These are phyloP conservation scores for Sinosuthora webbiana DNA, from an alignment of 2,113 vertebrate species.

Conservation along the genomic window DNA sequence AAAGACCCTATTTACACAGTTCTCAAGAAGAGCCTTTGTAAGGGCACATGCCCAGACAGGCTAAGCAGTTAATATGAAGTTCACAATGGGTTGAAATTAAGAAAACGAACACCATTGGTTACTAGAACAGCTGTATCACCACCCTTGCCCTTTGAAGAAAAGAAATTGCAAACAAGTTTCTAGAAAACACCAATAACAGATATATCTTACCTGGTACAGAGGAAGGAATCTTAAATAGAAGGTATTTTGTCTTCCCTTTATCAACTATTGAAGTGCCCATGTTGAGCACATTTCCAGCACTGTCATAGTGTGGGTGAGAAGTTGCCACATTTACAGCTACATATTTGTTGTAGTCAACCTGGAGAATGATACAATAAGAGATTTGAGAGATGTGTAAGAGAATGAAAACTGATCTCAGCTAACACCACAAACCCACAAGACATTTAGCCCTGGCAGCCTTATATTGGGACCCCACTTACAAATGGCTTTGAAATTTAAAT, in stretches of 20 bases:
- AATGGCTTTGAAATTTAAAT: neutral
- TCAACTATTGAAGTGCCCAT: constrained; percentile 89
- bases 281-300: constrained; percentile 86
- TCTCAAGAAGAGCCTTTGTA: neutral
- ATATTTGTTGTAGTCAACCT: constrained; percentile 90
- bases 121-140: neutral
- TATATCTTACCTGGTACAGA: constrained; percentile 72
- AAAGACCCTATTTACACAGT: neutral
- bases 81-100: neutral
- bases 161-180: neutral
- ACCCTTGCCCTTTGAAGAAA: neutral
- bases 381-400: neutral
- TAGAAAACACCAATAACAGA: neutral
- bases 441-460: neutral
- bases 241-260: constrained; percentile 84
- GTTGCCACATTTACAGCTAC: constrained; percentile 86
- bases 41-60: neutral
- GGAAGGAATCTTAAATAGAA: constrained; percentile 87
- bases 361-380: neutral
- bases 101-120: neutral
- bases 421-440: neutral
- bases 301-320: constrained; percentile 92
- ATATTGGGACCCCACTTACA: neutral
- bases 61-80: neutral
- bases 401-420: neutral